phyloP scores from a whole-genome alignment of 2,888 invertebrate species.

The Archips crataeganus region DNA sequence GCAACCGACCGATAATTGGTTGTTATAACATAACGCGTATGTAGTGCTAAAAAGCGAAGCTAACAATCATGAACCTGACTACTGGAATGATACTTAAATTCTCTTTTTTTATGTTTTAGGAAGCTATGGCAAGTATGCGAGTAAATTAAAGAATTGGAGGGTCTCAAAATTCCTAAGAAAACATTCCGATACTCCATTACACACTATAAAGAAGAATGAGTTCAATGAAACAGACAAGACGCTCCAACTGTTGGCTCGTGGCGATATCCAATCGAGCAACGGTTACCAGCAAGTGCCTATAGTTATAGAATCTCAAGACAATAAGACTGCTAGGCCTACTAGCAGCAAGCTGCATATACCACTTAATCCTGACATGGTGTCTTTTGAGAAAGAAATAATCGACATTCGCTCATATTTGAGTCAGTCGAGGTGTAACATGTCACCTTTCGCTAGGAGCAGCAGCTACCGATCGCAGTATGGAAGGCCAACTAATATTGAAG shows the following conservation, averaged over 20 bases:
- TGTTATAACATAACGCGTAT: conserved; percentile 48
- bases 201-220: conserved; percentile 77
- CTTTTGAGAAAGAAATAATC: conserved; percentile 87
- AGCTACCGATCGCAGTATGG: conserved; percentile 90
- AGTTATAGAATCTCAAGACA: conserved; percentile 85
- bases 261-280: conserved; percentile 69
- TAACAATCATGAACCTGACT: conserved; percentile 42
- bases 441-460: conserved; percentile 89
- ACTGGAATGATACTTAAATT: not conserved
- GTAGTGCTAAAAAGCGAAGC: conserved; percentile 46
- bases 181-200: conserved; percentile 83
- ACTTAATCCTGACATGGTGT: conserved; percentile 76
- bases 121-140: conserved; percentile 86
- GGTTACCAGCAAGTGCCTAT: conserved; percentile 89
- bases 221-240: conserved; percentile 69
- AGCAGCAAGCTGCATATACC: conserved; percentile 80
- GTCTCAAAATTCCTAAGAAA: conserved; percentile 89
- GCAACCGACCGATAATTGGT: conserved; percentile 54
- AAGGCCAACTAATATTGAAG: conserved; percentile 82
- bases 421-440: conserved; percentile 90
- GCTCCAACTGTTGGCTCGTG: conserved; percentile 69
- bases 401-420: conserved; percentile 91
- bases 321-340: conserved; percentile 59
- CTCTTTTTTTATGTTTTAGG: conserved; percentile 67
- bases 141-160: conserved; percentile 88